Conservation (phyloP, 1,140 invertebrate genomes). For the Danaus plexippus region DNA sequence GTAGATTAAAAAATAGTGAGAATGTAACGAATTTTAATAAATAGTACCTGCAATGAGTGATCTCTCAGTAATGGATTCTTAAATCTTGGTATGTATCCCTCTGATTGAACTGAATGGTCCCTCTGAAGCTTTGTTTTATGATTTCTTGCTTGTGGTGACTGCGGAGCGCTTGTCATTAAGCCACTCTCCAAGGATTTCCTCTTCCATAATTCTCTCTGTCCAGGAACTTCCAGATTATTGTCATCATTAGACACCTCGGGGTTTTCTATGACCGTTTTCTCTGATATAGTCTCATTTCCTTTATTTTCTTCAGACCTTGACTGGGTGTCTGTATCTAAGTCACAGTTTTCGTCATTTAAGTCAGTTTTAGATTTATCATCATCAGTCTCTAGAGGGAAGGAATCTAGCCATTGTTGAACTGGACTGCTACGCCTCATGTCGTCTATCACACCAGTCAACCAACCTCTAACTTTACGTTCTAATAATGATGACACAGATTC, state of each 20-base stretch:
- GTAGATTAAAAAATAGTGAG: neutral
- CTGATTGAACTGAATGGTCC: constrained; percentile 66
- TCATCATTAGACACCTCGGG: constrained; percentile 41
- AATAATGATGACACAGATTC: constrained; percentile 60
- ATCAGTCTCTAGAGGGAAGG: constrained; percentile 45
- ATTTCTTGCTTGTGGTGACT: constrained; percentile 26
- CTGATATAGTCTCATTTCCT: constrained; percentile 45
- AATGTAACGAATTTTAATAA: constrained; percentile 2
- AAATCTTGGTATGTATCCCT: constrained; percentile 61
- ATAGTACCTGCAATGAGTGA: constrained; percentile 62
- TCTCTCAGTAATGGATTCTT: constrained; percentile 67
- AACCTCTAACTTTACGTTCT: constrained; percentile 62
- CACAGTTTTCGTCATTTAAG: constrained; percentile 5
- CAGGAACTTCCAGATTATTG: constrained; percentile 47
- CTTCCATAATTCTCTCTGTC: constrained; percentile 48
- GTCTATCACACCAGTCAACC: constrained; percentile 64
- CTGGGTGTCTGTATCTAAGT: constrained; percentile 19
- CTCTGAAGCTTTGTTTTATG: constrained; percentile 53
- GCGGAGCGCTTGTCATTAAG: constrained; percentile 33
- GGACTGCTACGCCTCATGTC: constrained; percentile 69
- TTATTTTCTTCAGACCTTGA: constrained; percentile 45
- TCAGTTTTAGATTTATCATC: constrained; percentile 16
- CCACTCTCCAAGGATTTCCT: constrained; percentile 62
- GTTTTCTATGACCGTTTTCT: constrained; percentile 48
- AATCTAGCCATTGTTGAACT: constrained; percentile 69